Conservation (phyloP, 2,797 vertebrate species). For the Scarus forsteni region DNA sequence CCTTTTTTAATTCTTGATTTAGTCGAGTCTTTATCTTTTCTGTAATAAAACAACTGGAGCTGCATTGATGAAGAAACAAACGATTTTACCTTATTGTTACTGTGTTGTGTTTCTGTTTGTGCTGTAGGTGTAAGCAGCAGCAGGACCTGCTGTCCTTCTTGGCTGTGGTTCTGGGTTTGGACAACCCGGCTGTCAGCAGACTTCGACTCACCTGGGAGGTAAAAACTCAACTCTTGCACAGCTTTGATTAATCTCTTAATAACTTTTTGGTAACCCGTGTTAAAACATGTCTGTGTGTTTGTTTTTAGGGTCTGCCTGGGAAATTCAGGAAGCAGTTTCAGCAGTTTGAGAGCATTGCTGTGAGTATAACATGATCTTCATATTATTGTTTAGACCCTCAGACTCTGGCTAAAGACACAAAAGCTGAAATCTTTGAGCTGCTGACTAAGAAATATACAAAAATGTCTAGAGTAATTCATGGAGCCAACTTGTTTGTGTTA, state of each 20-base stretch:
- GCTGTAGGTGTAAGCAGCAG: conserved; percentile 94
- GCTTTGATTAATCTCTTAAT: too few species aligned
- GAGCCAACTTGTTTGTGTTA: too few species aligned
- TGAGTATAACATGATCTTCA: conserved; percentile 74
- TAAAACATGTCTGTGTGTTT: conserved; percentile 11
- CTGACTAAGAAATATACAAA: too few species aligned
- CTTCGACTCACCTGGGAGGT: conserved; percentile 98
- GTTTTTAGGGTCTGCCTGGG: conserved; percentile 91
- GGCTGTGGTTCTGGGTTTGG: conserved; percentile 92
- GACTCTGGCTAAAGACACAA: too few species aligned
- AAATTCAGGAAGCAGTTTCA: conserved; percentile 97
- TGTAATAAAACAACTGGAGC: too few species aligned
- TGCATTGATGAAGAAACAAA: too few species aligned
- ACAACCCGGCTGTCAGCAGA: conserved; percentile 92
- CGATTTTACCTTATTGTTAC: not conserved
- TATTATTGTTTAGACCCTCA: not conserved
- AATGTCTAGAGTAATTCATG: too few species aligned
- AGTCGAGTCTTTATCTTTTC: too few species aligned
- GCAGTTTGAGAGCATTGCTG: conserved; percentile 93
- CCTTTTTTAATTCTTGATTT: too few species aligned
- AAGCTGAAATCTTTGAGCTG: too few species aligned
- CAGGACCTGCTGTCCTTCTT: conserved; percentile 97
- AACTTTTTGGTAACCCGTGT: too few species aligned
- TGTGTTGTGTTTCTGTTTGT: conserved; percentile 20
- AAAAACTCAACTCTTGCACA: not conserved